Base-by-base conservation (phyloP, 1,140 invertebrate genomes). In the Drosophila kurseongensis region DNA sequence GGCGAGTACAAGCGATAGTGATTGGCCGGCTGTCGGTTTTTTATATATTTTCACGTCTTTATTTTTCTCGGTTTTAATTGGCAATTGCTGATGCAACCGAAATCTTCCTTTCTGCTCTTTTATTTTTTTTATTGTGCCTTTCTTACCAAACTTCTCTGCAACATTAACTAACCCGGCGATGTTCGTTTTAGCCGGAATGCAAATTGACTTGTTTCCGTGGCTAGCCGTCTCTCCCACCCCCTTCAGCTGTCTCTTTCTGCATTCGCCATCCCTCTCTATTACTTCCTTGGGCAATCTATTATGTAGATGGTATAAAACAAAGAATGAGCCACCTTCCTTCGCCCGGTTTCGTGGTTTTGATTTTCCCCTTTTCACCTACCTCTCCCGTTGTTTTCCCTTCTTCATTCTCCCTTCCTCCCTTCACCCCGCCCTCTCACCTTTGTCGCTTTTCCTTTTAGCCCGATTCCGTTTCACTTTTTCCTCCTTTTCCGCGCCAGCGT, bases 191-290 rank as follows among this genome's bases (percentile, higher is more conserved):
- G 83, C 83, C 83, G 83, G 83, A 86, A 83, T 86, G 83, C 83
- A 86, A 86, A 86, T 86, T 86, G 83, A 88, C 83, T 86, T 86
- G 83, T 79, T 86, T 86, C 83, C 83, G 66, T 76, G 81, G 62
- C 73, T 75, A 48, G 27, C 18, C 41, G 10, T 56, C 35, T 16
- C 35, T 16, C 23, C 0, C 48, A 10, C n/a, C n/a, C n/a, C 5
- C 48, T 51, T 23, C 6, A 5, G 40, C 16, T 32, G 13, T 56
- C 36, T 27, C 40, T 32, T 48, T 48, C 23, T 45, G 13, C 23
- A 7, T 10, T 50, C 10, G 36, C 36, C 47, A 35, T 47, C 62
- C 41, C 58, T 41, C 12, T 18, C 35, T 50, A 18, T 41, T 50
- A 47, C 48, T 50, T 56, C 50, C 35, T 68, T 75, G 40, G 45